These are phyloP conservation scores for Lepisosteus oculatus DNA, from an alignment of 2,113 vertebrate species.

Conservation along the genomic window DNA sequence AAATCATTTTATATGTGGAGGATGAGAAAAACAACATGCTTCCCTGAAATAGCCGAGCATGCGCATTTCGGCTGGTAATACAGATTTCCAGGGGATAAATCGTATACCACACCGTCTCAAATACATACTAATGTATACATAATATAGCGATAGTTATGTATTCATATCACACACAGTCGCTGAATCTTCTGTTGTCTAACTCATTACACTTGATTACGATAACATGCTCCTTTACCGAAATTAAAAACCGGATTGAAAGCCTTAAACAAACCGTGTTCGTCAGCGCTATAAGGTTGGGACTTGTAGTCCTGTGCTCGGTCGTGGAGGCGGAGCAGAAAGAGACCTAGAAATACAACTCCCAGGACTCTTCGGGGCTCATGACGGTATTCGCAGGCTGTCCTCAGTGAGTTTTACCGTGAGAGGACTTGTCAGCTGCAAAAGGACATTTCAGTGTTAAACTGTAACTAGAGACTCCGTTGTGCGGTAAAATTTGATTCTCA, in stretches of 20 bases:
- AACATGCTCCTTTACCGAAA: too few relatives aligned
- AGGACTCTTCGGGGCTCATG: neutral
- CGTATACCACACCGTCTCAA: neutral
- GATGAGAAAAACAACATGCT: too few relatives aligned
- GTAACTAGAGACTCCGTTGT: conserved; percentile 21
- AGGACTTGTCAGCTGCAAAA: conserved; percentile 15
- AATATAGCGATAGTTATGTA: too few relatives aligned
- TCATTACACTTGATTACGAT: too few relatives aligned
- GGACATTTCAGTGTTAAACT: conserved; percentile 25
- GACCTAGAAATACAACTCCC: conserved; percentile 11
- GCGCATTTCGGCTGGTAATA: too few relatives aligned
- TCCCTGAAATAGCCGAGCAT: too few relatives aligned
- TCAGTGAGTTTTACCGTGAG: conserved; percentile 1
- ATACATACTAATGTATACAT: neutral
- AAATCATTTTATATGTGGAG: too few relatives aligned
- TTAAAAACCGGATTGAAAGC: too few relatives aligned
- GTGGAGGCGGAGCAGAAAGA: neutral
- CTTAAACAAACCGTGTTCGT: too few relatives aligned
- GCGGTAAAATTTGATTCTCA: neutral
- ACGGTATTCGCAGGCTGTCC: conserved; percentile 12
- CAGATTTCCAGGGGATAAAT: too few relatives aligned
- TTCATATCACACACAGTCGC: too few relatives aligned
- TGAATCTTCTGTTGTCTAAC: too few relatives aligned
- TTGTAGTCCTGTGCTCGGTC: conserved; percentile 11
- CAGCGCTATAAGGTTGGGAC: neutral